A percentile compares a stretch with the other conserved stretches of the same genome.
These are phyloP conservation scores for Mastacembelus armatus DNA, from an alignment of 2,797 vertebrate species.

Conservation along the genomic window DNA sequence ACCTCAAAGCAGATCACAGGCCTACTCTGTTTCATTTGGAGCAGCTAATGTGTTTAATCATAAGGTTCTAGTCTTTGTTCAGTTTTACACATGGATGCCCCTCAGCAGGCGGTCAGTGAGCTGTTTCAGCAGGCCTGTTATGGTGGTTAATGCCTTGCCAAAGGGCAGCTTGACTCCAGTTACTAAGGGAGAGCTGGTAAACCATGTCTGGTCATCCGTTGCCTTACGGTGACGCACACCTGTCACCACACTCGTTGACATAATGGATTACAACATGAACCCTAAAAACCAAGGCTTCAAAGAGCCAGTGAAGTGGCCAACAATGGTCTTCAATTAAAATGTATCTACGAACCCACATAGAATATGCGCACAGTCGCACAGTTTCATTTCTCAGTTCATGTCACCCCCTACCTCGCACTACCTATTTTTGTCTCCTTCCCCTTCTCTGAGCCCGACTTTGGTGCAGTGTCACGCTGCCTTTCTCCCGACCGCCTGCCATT, in stretches of 20 bases:
- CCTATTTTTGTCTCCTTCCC: conserved; percentile 42
- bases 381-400: conserved; percentile 5
- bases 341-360: not conserved
- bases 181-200: too few relatives aligned
- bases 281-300: too few relatives aligned
- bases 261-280: too few relatives aligned
- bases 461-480: conserved; percentile 28
- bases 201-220: too few relatives aligned
- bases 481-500: conserved; percentile 31
- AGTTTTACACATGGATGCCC: not conserved
- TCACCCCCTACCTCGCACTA: conserved; percentile 6
- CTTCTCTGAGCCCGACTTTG: conserved; percentile 5
- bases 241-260: too few relatives aligned
- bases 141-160: not conserved
- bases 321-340: too few relatives aligned
- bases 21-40: not conserved
- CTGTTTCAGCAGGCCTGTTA: not conserved
- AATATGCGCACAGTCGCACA: not conserved
- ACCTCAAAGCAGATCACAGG: not conserved
- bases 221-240: too few relatives aligned
- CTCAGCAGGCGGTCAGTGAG: not conserved
- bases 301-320: too few relatives aligned
- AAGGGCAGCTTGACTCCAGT: not conserved
- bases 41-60: not conserved
- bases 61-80: not conserved